Base-by-base conservation (phyloP, 2,113 vertebrate genomes). In the Phrynosoma blainvillii region DNA sequence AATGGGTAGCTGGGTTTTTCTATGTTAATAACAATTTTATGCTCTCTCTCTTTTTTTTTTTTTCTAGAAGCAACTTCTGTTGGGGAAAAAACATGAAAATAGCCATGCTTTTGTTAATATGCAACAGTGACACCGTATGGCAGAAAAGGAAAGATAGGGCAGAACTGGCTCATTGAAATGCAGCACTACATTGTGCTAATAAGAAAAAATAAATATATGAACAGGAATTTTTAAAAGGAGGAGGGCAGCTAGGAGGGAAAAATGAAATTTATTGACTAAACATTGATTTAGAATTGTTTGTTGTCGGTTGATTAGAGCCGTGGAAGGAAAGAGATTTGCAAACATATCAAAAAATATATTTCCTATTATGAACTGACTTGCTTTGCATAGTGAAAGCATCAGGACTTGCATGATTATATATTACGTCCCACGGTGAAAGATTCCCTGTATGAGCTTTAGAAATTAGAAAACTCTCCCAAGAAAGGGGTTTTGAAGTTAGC, bases 121-220 rank as follows among this genome's bases (percentile, higher is more conserved):
- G 30, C 84, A 89, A 86, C 84, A 89, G 84, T 86, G 84, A 86
- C 88, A 86, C 80, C 79, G 32, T 11, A 83, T 78, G 84, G 89
- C 80, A 36, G 66, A n/a, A 85, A 85, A 80, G 42, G 42, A 73
- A 27, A 77, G 79, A 1, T 8, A 14, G 18, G 16, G 59, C 68
- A 25, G 68, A 68, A 77, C 66, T 70, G 2, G 21, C 40, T 56
- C 23, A 36, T 4, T 20, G 2, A 47, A 65, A 36, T 25, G 65
- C 25, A 71, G 11, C 32, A 32, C 6, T 1, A 16, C 13, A 18
- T 23, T 59, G 47, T 82, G 6, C 14, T 18, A 56, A 32, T 79
- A 21, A 82, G 32, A 73, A 71, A n/a, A 36, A 40, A 32, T 59
- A 40, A 40, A 59, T n/a, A 32, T 16, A 52, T 5, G 68, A 12